These are phyloP conservation scores for Camelus bactrianus DNA, from an alignment of 2,113 vertebrate genomes.

Conservation along the genomic window DNA sequence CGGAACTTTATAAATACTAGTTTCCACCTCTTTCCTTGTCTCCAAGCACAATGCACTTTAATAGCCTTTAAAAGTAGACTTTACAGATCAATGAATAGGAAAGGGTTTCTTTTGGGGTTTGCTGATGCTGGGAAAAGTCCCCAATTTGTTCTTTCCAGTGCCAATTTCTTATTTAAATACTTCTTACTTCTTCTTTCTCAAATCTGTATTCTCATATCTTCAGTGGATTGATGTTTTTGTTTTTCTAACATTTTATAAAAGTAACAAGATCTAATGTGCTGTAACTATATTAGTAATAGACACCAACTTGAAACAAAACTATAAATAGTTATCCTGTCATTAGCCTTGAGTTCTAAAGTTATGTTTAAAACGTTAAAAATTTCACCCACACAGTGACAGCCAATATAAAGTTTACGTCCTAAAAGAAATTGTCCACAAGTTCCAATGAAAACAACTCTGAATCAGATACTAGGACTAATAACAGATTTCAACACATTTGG, in stretches of 20 bases:
- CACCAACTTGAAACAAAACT: background rate
- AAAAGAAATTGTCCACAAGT: background rate
- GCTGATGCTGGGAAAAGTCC: background rate
- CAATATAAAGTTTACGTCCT: background rate
- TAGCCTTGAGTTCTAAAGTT: slow-evolving; percentile 44
- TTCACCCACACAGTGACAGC: background rate
- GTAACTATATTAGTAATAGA: background rate
- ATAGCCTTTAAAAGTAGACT: slow-evolving; percentile 5
- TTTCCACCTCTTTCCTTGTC: background rate
- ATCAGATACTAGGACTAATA: background rate
- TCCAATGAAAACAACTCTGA: slow-evolving; percentile 28
- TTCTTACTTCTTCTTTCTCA: slow-evolving; percentile 22
- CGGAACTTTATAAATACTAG: background rate
- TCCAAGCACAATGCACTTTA: background rate
- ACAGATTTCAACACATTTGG: background rate
- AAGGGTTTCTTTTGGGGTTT: background rate
- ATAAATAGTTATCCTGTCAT: background rate
- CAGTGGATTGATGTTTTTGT: slow-evolving; percentile 58
- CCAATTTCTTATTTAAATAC: background rate
- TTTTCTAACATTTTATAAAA: background rate
- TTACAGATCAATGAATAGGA: background rate
- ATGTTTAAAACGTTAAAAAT: slow-evolving; percentile 18
- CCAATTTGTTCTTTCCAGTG: background rate
- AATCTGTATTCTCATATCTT: background rate
- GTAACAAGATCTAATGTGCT: background rate